Conservation (phyloP, 2,888 invertebrate genomes). For the Tenthredo livida region DNA sequence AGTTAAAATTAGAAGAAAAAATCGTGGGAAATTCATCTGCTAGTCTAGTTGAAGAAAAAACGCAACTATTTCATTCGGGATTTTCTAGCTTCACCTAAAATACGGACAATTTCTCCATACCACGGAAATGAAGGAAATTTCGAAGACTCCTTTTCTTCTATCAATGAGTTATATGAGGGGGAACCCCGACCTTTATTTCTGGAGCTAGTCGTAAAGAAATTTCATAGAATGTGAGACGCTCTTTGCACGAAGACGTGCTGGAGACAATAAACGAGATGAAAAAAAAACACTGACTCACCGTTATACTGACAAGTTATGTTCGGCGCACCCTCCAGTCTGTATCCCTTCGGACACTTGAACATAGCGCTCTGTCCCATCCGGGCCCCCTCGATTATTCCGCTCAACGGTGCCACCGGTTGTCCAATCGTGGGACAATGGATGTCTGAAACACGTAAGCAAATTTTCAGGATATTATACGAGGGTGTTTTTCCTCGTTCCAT, state of each 20-base stretch:
- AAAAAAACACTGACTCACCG: constrained; percentile 66
- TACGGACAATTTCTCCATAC: not conserved
- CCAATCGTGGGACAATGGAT: constrained; percentile 76
- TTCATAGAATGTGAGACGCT: constrained; percentile 1
- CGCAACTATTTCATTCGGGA: not conserved
- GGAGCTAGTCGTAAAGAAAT: constrained; percentile 8
- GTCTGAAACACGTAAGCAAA: constrained; percentile 68
- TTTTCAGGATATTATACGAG: constrained; percentile 6
- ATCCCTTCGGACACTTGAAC: constrained; percentile 91
- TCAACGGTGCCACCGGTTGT: constrained; percentile 82
- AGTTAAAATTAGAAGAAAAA: constrained; percentile 36
- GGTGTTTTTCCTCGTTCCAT: not conserved
- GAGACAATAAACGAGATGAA: constrained; percentile 42
- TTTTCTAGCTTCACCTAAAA: not conserved
- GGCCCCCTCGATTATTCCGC: constrained; percentile 88
- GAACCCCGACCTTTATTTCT: not conserved
- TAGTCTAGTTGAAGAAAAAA: not conserved
- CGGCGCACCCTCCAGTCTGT: constrained; percentile 87
- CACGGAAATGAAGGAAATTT: not conserved
- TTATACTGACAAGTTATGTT: constrained; percentile 88
- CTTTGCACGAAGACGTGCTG: constrained; percentile 1
- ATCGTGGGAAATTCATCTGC: not conserved
- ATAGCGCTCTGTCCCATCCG: constrained; percentile 88
- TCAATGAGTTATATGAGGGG: not conserved
- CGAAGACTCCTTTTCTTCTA: not conserved